phyloP scores from a whole-genome alignment of 2,797 vertebrate species.

The Trachurus trachurus region DNA sequence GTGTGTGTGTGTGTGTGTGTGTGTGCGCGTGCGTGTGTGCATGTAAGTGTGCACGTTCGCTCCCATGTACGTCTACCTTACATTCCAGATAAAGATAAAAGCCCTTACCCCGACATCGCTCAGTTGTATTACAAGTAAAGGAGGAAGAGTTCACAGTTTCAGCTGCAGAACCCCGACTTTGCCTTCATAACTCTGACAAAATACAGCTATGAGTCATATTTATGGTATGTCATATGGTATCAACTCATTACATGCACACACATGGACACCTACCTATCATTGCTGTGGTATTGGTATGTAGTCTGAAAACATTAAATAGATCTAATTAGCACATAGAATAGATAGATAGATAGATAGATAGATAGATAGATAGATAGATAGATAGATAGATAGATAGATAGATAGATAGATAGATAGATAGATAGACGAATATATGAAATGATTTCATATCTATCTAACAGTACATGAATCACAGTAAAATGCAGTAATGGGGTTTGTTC shows the following conservation, averaged over 20 bases:
- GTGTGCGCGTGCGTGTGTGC: neutral
- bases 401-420: neutral
- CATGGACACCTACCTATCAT: conserved; percentile 9
- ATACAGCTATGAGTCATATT: conserved; percentile 48
- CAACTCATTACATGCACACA: conserved; percentile 25
- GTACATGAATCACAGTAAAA: neutral
- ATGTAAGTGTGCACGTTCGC: conserved; percentile 32
- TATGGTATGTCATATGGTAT: conserved; percentile 10
- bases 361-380: neutral
- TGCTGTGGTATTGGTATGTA: conserved; percentile 25
- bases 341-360: neutral
- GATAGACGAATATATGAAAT: no score
- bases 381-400: neutral
- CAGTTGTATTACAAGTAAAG: conserved; percentile 63
- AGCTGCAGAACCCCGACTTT: conserved; percentile 36
- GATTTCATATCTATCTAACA: no score
- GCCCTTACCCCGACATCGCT: conserved; percentile 37
- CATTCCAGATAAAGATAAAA: conserved; percentile 70
- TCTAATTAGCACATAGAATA: neutral
- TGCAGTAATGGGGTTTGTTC: neutral
- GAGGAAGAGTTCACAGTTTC: conserved; percentile 49
- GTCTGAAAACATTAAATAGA: neutral
- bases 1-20: conserved; percentile 11
- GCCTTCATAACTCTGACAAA: conserved; percentile 43
- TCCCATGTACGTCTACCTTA: conserved; percentile 58